These are phyloP conservation scores for Probaryconus sp. DNA, from an alignment of 1,140 invertebrate genomes.

Conservation along the genomic window DNA sequence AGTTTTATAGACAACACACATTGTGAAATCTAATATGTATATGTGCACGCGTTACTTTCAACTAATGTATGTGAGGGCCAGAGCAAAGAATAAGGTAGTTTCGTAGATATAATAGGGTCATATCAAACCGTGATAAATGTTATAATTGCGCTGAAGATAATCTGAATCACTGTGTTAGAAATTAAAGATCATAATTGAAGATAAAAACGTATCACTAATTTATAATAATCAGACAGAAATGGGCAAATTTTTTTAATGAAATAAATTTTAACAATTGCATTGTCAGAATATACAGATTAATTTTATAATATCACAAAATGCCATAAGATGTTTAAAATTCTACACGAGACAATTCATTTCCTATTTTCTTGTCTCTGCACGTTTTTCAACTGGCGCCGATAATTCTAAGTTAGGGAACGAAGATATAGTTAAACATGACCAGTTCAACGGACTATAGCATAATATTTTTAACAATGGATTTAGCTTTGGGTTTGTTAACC, in stretches of 20 bases:
- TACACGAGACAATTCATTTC: not conserved
- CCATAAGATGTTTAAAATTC: not conserved
- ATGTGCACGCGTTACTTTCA: not conserved
- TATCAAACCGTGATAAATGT: slow-evolving; percentile 8
- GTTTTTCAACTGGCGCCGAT: not conserved
- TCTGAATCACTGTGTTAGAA: not conserved
- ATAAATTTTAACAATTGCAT: too few species aligned
- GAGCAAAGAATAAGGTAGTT: slow-evolving; percentile 4
- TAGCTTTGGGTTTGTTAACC: too few species aligned
- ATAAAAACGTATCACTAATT: not conserved
- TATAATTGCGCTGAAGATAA: too few species aligned
- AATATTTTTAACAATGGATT: not conserved
- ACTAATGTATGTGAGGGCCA: not conserved
- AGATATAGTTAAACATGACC: not conserved
- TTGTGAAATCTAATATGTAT: slow-evolving; percentile 27
- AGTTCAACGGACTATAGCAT: not conserved
- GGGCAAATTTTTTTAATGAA: too few species aligned
- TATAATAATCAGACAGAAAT: too few species aligned
- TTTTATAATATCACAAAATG: too few species aligned
- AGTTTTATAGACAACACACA: slow-evolving; percentile 25
- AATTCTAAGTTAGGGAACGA: not conserved
- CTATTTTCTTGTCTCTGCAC: not conserved
- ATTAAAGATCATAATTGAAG: slow-evolving; percentile 1
- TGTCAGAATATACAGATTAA: too few species aligned
- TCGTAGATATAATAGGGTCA: slow-evolving; percentile 19